phyloP scores from a whole-genome alignment of 2,888 invertebrate genomes.

The Dynastes tityus region DNA sequence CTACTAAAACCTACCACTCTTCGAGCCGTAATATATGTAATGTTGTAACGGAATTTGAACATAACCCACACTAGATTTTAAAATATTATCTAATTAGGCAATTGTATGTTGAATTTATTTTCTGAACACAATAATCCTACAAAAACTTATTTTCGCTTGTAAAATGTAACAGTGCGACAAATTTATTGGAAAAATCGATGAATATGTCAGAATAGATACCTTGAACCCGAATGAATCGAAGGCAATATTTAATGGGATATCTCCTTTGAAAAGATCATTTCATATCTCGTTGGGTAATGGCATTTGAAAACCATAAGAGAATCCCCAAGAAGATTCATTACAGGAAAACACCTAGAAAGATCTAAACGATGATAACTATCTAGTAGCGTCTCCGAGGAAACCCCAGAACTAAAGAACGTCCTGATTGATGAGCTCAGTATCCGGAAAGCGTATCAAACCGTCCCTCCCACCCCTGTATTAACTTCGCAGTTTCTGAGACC shows the following conservation, averaged over 20 bases:
- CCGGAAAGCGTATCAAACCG: constrained; percentile 54
- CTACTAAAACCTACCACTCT: too few species aligned
- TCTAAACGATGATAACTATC: constrained; percentile 37
- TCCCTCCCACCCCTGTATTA: constrained; percentile 67
- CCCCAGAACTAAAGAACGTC: constrained; percentile 42
- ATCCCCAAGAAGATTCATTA: constrained; percentile 34
- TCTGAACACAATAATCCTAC: neutral
- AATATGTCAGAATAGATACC: neutral
- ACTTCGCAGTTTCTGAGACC: constrained; percentile 67
- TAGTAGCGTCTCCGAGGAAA: constrained; percentile 9
- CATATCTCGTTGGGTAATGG: constrained; percentile 15
- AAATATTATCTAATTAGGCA: too few species aligned
- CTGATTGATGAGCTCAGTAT: constrained; percentile 52
- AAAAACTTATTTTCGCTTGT: neutral
- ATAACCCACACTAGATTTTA: too few species aligned
- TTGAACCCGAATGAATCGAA: neutral
- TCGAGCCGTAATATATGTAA: too few species aligned
- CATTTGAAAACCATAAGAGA: constrained; percentile 29
- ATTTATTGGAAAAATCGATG: neutral
- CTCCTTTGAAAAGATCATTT: constrained; percentile 18
- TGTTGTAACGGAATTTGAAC: too few species aligned
- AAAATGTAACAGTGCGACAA: neutral
- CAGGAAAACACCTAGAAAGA: constrained; percentile 29
- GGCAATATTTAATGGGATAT: constrained; percentile 11
- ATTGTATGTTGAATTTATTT: too few species aligned